Conservation (phyloP, 1,140 invertebrate species). For the Probaryconus sp. region DNA sequence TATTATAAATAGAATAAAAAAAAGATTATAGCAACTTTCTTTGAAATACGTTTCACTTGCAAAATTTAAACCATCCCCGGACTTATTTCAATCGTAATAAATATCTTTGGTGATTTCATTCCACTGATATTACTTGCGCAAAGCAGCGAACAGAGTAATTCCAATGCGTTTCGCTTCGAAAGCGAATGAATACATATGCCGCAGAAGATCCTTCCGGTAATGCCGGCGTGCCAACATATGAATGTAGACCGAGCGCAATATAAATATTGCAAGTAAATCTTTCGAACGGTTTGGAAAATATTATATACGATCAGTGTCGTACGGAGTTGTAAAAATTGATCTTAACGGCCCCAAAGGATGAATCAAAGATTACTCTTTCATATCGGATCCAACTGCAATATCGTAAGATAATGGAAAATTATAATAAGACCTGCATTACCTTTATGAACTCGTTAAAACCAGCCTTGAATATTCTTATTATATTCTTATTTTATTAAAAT, state of each 20-base stretch:
- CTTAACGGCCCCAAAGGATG: conserved; percentile 15
- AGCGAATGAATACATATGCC: conserved; percentile 34
- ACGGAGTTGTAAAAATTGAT: conserved; percentile 51
- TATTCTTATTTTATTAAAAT: too few species aligned
- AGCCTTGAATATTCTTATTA: too few species aligned
- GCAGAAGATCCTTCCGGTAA: conserved; percentile 39
- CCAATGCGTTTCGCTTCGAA: conserved; percentile 4
- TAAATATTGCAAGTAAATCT: conserved; percentile 53
- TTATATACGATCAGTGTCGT: conserved; percentile 51
- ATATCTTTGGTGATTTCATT: conserved; percentile 41
- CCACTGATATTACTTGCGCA: conserved; percentile 27
- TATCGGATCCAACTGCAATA: conserved; percentile 15
- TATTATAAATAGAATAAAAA: conserved; percentile 15
- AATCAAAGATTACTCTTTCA: conserved; percentile 48
- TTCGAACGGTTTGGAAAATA: conserved; percentile 35
- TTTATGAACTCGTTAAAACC: too few species aligned
- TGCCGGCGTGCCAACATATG: conserved; percentile 26
- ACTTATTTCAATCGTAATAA: conserved; percentile 50
- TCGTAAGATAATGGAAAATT: conserved; percentile 35
- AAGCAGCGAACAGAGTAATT: conserved; percentile 34
- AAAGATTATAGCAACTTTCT: conserved; percentile 9
- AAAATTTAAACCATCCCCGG: conserved; percentile 15
- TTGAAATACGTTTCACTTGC: conserved; percentile 9
- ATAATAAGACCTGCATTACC: too few species aligned
- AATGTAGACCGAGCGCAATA: conserved; percentile 28